Evolutionary conservation across 2,113 vertebrate species (phyloP).

Genomic region (Dromas ardeola): DNA sequence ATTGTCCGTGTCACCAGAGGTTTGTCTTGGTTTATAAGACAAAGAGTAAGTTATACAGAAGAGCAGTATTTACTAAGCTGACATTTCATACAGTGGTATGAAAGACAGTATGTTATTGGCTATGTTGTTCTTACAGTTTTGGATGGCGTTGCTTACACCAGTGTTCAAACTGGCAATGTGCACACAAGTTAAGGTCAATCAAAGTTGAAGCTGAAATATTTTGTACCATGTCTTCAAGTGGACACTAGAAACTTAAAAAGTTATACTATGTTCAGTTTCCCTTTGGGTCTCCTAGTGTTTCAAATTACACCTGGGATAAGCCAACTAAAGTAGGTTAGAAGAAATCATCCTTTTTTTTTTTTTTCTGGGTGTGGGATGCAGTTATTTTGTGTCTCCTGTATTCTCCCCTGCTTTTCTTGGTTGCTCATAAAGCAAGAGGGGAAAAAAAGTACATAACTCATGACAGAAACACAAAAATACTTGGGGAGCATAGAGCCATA

Average conservation of each 20-base stretch:
- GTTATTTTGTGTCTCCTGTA: not conserved
- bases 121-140: not conserved
- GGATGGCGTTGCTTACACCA: not conserved
- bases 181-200: not conserved
- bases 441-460: not conserved
- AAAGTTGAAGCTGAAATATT: not conserved
- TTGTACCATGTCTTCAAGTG: not conserved
- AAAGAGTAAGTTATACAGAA: not conserved
- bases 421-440: not conserved
- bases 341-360: not conserved
- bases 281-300: not conserved
- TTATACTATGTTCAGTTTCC: not conserved
- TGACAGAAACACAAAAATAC: not conserved
- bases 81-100: not conserved
- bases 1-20: not conserved
- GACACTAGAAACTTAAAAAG: not conserved
- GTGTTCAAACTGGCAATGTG: not conserved
- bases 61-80: not conserved
- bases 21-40: not conserved
- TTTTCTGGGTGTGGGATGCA: not conserved
- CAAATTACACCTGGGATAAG: not conserved
- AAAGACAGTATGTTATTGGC: not conserved
- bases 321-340: not conserved
- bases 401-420: not conserved
- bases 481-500: not conserved